Evolutionary conservation across 2,888 invertebrate genomes (phyloP), one percentile per base, ranked within the genome.

Genomic region (Plusia festucae): DNA sequence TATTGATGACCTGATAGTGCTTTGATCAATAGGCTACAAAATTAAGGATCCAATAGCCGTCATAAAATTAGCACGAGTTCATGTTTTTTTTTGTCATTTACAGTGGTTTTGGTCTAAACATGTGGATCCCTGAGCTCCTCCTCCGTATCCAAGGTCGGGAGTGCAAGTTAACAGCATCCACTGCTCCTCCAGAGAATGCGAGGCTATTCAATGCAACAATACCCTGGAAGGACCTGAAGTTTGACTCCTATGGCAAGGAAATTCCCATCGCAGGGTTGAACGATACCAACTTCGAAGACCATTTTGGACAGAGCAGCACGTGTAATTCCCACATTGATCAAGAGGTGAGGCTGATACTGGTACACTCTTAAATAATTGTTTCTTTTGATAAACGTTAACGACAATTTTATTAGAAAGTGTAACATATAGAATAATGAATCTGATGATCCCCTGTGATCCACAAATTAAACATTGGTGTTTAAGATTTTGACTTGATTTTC

Each of bases 41-140:
- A n/a, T 24, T 24, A 24, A 24, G 24, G 24, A 30, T 7, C 27
- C 4, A 30, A 30, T 8, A 30, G 1, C 27, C 8, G 6, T 7
- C 1, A 7, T 30, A 7, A 30, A 4, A 40, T 15, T 40, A 40
- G n/a, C 18, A 24, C 56, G 13, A 16, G 13, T 0, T 49, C 0
- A 44, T 0, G 24, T 52, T 5, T 20, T 15, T 55, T 27, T 58
- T 53, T 3, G 44, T 1, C 53, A 58, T 66, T 91, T 90, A 13
- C 89, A 97, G 97, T 15, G 96, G 96, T 30, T 97, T 96, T 65
- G 97, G 97, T 2, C 88, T 97, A 0, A 97, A 96, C 65, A 91
- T 97, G 77, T 98, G 98, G 98, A 95, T 97, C 54, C 97, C 97
- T 3, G 97, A 97, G 84, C 91, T 98, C 9, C 96, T 98, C 66